These are phyloP conservation scores for Xestia sexstrigata DNA, from an alignment of 2,888 invertebrate genomes.

Conservation along the genomic window DNA sequence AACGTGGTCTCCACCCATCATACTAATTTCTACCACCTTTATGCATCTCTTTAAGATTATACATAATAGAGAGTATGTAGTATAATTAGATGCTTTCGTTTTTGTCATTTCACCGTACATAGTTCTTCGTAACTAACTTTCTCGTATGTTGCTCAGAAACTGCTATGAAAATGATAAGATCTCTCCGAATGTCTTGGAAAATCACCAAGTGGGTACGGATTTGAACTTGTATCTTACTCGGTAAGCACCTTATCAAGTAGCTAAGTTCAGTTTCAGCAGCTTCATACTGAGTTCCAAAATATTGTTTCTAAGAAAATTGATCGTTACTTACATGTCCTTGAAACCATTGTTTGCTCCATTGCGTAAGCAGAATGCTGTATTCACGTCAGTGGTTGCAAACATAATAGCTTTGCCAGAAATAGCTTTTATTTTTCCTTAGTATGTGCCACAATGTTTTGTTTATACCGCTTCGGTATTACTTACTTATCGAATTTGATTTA, in stretches of 20 bases:
- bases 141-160: slow-evolving; percentile 48
- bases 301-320: neutral
- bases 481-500: slow-evolving; percentile 67
- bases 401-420: slow-evolving; percentile 29
- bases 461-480: slow-evolving; percentile 34
- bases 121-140: slow-evolving; percentile 62
- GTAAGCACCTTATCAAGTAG: neutral
- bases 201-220: slow-evolving; percentile 20
- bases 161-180: slow-evolving; percentile 53
- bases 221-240: slow-evolving; percentile 14
- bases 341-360: slow-evolving; percentile 33
- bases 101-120: slow-evolving; percentile 69
- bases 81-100: slow-evolving; percentile 79
- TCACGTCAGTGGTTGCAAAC: slow-evolving; percentile 17
- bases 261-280: neutral
- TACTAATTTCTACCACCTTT: slow-evolving; percentile 63
- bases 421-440: slow-evolving; percentile 23
- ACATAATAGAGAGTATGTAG: slow-evolving; percentile 74
- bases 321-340: slow-evolving; percentile 27
- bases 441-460: slow-evolving; percentile 26
- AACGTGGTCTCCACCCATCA: slow-evolving; percentile 64
- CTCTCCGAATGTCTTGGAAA: slow-evolving; percentile 44
- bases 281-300: neutral
- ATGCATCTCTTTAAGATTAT: slow-evolving; percentile 73
- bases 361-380: slow-evolving; percentile 15